Evolutionary conservation across 2,797 vertebrate species (phyloP).

Genomic region (Trachops cirrhosus): DNA sequence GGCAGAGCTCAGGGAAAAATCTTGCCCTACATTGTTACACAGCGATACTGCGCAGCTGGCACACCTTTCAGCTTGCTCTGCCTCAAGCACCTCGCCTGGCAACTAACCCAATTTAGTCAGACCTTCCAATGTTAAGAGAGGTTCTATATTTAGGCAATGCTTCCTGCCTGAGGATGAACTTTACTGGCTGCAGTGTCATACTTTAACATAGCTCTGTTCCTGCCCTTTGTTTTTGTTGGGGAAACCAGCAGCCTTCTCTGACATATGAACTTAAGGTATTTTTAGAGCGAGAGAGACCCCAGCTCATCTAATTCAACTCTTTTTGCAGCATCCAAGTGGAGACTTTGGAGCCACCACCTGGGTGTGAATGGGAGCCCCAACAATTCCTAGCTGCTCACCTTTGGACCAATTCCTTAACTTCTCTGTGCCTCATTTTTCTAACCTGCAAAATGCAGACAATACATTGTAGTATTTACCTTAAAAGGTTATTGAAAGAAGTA

Average conservation of each 20-base stretch:
- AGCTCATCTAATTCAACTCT: background rate
- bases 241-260: slow-evolving; percentile 5
- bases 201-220: slow-evolving; percentile 41
- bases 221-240: background rate
- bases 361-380: background rate
- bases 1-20: slow-evolving; percentile 49
- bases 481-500: background rate
- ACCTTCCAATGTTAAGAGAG: slow-evolving; percentile 65
- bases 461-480: background rate
- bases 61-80: slow-evolving; percentile 50
- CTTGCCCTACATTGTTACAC: slow-evolving; percentile 64
- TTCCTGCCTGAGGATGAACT: slow-evolving; percentile 70
- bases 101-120: slow-evolving; percentile 76
- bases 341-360: background rate
- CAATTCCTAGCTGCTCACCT: background rate
- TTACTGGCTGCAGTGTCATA: slow-evolving; percentile 55
- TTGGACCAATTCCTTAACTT: slow-evolving; percentile 12
- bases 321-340: background rate
- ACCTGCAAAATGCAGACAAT: background rate
- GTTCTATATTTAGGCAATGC: slow-evolving; percentile 73
- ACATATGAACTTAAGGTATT: background rate
- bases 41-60: slow-evolving; percentile 54
- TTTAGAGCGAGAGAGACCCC: slow-evolving; percentile 41
- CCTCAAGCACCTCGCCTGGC: slow-evolving; percentile 55
- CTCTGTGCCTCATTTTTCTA: slow-evolving; percentile 8